Evolutionary conservation across 2,113 vertebrate genomes (phyloP), one percentile per base, ranked within the genome.

Genomic region (Poicephalus gulielmi): DNA sequence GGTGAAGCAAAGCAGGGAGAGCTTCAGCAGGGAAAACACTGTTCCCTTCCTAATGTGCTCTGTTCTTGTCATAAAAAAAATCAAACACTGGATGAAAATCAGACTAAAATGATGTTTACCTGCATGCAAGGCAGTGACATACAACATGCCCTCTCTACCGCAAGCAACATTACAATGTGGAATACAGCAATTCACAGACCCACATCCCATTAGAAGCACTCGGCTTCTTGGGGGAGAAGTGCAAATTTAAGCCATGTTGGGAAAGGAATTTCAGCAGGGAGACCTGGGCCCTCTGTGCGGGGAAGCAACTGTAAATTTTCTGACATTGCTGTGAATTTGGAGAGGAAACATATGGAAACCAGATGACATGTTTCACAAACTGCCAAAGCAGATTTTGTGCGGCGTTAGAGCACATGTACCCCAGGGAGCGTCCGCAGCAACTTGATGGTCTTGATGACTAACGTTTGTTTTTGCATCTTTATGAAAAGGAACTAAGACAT

Each of bases 341-440:
- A 95, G 95, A 52, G 83, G 59, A 88, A 94, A 70, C 96, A 95
- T 92, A 94, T 89, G 95, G 93, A 89, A 95, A 92, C 7, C 92
- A 96, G 90, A 79, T 47, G 91, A 96, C 83, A 62, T 5, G 41
- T n/a, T 93, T 89, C 93, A 96, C 92, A 84, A 96, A 88, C 88
- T 71, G 95, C 74, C 96, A 97, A 97, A 83, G 91, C 80, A 90
- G 90, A 96, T 96, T 96, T 84, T 78, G 80, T 5, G 52, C 37
- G 83, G 85, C 92, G 95, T 84, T 82, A 91, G 74, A 89, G 92
- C 75, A 79, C 17, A 1, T 1, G 46, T 44, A 79, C 92, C 69
- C 92, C 67, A 89, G 87, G 92, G 86, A 97, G 27, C 13, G 83
- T 91, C 96, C 95, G 60, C 81, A 94, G 77, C 62, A 69, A 94